Evolutionary conservation across 1,140 invertebrate genomes (phyloP).

Genomic region (Bombus cullumanus): DNA sequence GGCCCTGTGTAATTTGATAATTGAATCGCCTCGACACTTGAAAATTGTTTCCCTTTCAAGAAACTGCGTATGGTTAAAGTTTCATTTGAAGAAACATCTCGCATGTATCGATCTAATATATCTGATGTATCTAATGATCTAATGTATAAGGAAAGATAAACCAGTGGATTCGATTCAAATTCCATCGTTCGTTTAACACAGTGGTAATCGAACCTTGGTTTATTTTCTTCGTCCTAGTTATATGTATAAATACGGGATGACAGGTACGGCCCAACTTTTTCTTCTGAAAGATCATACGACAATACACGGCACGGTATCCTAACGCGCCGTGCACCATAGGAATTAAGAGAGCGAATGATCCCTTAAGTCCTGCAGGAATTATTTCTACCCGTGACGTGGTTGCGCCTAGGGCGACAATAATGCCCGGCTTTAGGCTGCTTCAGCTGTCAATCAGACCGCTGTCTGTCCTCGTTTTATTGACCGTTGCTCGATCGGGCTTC

Average conservation of each 20-base stretch:
- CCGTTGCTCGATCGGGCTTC: slow-evolving; percentile 31
- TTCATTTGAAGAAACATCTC: too few species aligned
- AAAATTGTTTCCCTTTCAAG: background rate
- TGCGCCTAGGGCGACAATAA: slow-evolving; percentile 48
- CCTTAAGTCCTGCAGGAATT: slow-evolving; percentile 46
- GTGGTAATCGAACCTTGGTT: background rate
- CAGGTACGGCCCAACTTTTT: background rate
- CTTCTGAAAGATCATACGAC: too few species aligned
- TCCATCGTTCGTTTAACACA: too few species aligned
- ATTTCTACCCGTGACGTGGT: slow-evolving; percentile 26
- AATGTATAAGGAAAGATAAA: background rate
- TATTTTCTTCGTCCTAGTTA: background rate
- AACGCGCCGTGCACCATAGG: background rate
- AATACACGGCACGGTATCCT: too few species aligned
- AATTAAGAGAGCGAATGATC: slow-evolving; percentile 43
- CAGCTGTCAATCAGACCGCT: slow-evolving; percentile 67
- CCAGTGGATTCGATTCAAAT: too few species aligned
- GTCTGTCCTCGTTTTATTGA: slow-evolving; percentile 46
- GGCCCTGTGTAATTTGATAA: too few species aligned
- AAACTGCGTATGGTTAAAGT: background rate
- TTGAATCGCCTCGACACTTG: too few species aligned
- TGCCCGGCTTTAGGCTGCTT: slow-evolving; percentile 46
- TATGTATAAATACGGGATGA: background rate
- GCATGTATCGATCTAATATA: too few species aligned
- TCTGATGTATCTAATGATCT: too few species aligned